Evolutionary conservation across 2,797 vertebrate species (phyloP), one percentile per base, ranked within the genome.

Genomic region (Potorous gilbertii): DNA sequence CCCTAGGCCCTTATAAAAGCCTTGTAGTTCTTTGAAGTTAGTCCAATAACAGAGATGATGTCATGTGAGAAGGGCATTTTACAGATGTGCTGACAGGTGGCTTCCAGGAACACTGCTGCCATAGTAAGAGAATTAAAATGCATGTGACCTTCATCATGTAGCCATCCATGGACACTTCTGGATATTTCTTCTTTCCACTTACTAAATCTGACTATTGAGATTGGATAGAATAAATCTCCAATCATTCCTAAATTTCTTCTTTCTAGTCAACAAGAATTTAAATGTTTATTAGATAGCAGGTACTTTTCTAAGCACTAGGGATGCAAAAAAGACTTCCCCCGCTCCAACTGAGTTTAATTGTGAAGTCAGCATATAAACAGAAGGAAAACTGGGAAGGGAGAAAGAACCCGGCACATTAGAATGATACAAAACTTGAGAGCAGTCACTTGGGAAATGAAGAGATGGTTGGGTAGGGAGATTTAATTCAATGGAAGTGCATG

Each of bases 71-170:
- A 97, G 92, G 94, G 66, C 56, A 62, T 56, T 55, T 59, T 97
- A 96, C 97, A 98, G 98, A 97, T 98, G 97, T 98, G 97, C 97
- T 95, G 95, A 95, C 97, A 98, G 97, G 98, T 97, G 98, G 97
- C 55, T 95, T 97, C 94, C 94, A 95, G 96, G 95, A 98, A 96
- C 94, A 81, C 74, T 46, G 89, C 55, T 95, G 95, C 95, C 56
- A 74, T 92, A 93, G 90, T 89, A 93, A 91, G 87, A 89, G 57
- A 90, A 97, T 98, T 98, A 98, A 97, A 97, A 97, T 96, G 98
- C 94, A 98, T 97, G 92, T 97, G 98, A 97, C 97, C 96, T 98
- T 98, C 98, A 97, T 97, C 90, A 81, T 95, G 92, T 97, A 97
- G 97, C 56, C 46, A 97, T 90, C 34, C 90, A 97, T 95, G 96